phyloP scores from a whole-genome alignment of 2,797 vertebrate species.

The Zalophus californianus region DNA sequence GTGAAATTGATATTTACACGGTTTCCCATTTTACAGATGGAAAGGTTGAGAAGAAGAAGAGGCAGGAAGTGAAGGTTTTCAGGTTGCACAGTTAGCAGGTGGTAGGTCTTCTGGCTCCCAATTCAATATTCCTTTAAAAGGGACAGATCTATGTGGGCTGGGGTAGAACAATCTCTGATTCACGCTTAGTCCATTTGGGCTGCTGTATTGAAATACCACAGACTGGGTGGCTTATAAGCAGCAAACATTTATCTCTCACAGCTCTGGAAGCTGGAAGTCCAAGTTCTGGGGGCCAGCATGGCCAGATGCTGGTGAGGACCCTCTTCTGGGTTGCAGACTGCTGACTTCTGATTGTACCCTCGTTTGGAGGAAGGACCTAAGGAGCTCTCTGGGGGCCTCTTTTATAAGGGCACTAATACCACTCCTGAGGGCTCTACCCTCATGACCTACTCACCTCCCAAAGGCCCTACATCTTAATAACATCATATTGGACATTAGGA shows the following conservation, averaged over 20 bases:
- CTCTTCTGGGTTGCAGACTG: neutral
- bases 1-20: neutral
- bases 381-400: neutral
- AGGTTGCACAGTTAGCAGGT: neutral
- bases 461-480: neutral
- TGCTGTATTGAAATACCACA: neutral
- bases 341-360: neutral
- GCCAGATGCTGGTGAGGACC: neutral
- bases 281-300: neutral
- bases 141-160: neutral
- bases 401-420: neutral
- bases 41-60: neutral
- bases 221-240: neutral
- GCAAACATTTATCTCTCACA: neutral
- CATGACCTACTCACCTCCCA: neutral
- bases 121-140: slow-evolving; percentile 13
- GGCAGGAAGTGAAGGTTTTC: neutral
- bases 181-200: neutral
- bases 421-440: neutral
- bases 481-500: neutral
- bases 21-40: slow-evolving; percentile 19
- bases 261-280: neutral
- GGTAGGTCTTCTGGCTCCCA: neutral
- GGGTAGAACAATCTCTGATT: neutral
- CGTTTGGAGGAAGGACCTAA: neutral